phyloP scores from a whole-genome alignment of 2,113 vertebrate species.

The Dascyllus trimaculatus region DNA sequence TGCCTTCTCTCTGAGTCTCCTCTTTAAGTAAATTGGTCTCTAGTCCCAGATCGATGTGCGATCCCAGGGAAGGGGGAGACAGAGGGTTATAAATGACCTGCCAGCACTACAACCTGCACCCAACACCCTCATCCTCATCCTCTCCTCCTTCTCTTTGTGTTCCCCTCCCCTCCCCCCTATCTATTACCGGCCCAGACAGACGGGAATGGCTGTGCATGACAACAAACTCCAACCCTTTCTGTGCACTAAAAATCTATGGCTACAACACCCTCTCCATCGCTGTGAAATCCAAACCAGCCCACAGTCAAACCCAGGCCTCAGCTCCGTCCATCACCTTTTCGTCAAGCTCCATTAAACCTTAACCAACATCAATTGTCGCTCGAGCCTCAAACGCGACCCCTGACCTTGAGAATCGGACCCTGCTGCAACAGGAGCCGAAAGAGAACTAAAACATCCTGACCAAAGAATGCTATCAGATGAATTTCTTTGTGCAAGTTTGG shows the following conservation, averaged over 20 bases:
- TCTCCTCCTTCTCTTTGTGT: conserved; percentile 26
- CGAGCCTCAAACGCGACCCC: conserved; percentile 50
- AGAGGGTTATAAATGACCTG: conserved; percentile 67
- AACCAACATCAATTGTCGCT: conserved; percentile 37
- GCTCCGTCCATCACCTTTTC: conserved; percentile 34
- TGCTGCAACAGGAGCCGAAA: conserved; percentile 8
- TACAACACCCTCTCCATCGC: background rate
- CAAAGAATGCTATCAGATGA: background rate
- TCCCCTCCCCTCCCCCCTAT: conserved; percentile 36
- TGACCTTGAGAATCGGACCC: conserved; percentile 39
- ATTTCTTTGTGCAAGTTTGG: background rate
- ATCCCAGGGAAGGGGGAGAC: conserved; percentile 25
- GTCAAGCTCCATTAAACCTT: conserved; percentile 61
- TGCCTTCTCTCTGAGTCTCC: conserved; percentile 5
- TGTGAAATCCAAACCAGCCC: conserved; percentile 41
- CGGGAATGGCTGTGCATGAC: conserved; percentile 60
- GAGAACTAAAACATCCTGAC: conserved; percentile 9
- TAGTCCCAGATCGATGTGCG: conserved; percentile 42
- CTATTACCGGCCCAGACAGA: conserved; percentile 53
- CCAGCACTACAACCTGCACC: conserved; percentile 47
- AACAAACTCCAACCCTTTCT: conserved; percentile 45
- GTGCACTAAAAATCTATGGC: background rate
- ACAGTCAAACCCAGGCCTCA: conserved; percentile 6
- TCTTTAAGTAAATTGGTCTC: conserved; percentile 43
- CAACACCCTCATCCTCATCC: conserved; percentile 25